Evolutionary conservation across 2,888 invertebrate genomes (phyloP), one percentile per base, ranked within the genome.

Genomic region (Cephus sareptanus): DNA sequence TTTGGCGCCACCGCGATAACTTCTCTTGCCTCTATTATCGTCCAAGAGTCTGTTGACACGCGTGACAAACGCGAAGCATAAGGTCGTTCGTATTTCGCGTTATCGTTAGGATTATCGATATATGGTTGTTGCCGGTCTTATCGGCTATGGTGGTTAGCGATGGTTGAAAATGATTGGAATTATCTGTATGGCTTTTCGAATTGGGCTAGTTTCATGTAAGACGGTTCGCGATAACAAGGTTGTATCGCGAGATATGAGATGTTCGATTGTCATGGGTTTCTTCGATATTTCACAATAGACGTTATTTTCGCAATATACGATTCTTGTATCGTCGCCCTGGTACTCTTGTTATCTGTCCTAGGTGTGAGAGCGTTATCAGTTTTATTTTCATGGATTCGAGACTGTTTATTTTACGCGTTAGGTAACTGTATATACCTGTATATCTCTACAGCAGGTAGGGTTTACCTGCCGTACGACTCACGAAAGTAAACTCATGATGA

Each of bases 41-140:
- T 74, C 40, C 37, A 34, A 34, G 71, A 82, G 82, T 87, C 82
- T 81, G 86, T 85, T 84, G 87, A 87, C 88, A 84, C 84, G 86
- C 82, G 83, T 85, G 84, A 83, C 81, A 86, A 83, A 85, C 82
- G 81, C 83, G 83, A 80, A 80, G 85, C 84, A 84, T 86, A 85
- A 86, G 86, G 86, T 86, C 88, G 85, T 71, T 71, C 71, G 71
- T 71, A 31, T 31, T 31, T 71, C 70, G 71, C 23, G 31, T 71
- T 71, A 71, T 56, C 56, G 56, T 56, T 56, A 9, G 15, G 56
- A 56, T 9, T 56, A 56, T 56, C 56, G 23, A 56, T 23, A 56
- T 56, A 23, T 1, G 6, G 23, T 56, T 56, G 56, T 56, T 9
- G 23, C 9, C 23, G 9, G 56, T 56, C 56, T 56, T 56, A 56